phyloP scores from a whole-genome alignment of 2,113 vertebrate species.

The Amphilophus citrinellus region DNA sequence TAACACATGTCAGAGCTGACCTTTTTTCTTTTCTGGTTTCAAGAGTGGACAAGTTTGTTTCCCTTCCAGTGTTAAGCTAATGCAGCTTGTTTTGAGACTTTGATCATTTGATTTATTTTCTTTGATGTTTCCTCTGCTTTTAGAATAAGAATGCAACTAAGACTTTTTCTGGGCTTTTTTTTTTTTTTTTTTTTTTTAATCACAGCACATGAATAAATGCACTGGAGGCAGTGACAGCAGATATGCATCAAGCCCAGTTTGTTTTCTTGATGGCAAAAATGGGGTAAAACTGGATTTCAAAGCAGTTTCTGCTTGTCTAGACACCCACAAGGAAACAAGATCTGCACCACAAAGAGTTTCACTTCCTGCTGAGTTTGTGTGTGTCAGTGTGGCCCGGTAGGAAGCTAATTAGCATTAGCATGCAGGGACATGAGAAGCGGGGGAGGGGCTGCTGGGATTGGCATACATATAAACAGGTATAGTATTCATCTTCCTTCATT shows the following conservation, averaged over 20 bases:
- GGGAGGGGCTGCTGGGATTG: not conserved
- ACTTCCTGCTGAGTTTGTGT: not conserved
- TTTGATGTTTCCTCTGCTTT: not conserved
- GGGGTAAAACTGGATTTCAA: constrained; percentile 49
- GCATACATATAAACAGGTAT: not conserved
- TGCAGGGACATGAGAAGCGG: not conserved
- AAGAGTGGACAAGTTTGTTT: not conserved
- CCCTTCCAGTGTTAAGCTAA: not conserved
- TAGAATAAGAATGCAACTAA: not conserved
- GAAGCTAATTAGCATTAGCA: constrained; percentile 55
- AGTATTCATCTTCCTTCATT: not conserved
- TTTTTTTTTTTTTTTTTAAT: not conserved
- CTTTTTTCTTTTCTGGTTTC: not conserved
- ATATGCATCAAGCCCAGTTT: not conserved
- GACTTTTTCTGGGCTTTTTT: not conserved
- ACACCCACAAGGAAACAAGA: constrained; percentile 40
- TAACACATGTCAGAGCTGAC: not conserved
- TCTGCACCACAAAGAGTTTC: constrained; percentile 50
- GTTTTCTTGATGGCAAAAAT: not conserved
- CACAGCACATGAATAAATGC: not conserved
- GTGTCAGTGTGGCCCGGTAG: constrained; percentile 49
- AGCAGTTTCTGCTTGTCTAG: constrained; percentile 56
- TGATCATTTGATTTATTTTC: not conserved
- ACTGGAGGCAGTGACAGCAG: not conserved
- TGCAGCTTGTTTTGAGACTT: not conserved